Percentiles rank a stretch among this genome's conserved stretches.
Conservation (phyloP, 2,888 invertebrate genomes). For the Eledone cirrhosa region DNA sequence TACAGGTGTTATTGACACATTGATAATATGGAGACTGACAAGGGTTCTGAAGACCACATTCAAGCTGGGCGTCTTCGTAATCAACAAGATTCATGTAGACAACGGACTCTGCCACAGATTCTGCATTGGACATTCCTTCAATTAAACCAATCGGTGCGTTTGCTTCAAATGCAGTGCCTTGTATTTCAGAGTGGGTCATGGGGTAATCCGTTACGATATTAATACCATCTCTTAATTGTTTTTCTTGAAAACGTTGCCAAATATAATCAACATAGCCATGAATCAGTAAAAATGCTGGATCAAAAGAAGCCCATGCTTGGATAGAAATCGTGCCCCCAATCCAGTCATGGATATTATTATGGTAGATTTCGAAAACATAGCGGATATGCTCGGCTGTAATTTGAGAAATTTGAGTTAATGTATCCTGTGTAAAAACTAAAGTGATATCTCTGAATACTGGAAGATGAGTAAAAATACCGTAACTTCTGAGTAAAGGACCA, state of each 20-base stretch:
- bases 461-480: constrained; percentile 42
- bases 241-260: constrained; percentile 58
- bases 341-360: constrained; percentile 57
- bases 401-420: constrained; percentile 39
- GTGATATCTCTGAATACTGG: constrained; percentile 42
- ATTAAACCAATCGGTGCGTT: constrained; percentile 18
- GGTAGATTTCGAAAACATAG: constrained; percentile 49
- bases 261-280: constrained; percentile 63
- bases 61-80: not conserved
- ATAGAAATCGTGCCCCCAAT: constrained; percentile 63
- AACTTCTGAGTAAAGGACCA: constrained; percentile 42
- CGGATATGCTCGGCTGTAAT: constrained; percentile 42
- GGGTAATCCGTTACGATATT: constrained; percentile 47
- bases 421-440: constrained; percentile 37
- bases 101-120: constrained; percentile 8
- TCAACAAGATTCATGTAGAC: not conserved
- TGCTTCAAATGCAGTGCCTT: constrained; percentile 36
- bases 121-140: constrained; percentile 9
- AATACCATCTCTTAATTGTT: constrained; percentile 39
- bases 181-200: not conserved
- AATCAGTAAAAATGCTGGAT: constrained; percentile 64
- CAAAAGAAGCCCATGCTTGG: constrained; percentile 60
- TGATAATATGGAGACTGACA: not conserved
- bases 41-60: not conserved
- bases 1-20: constrained; percentile 1